A percentile compares a stretch with the other conserved stretches of the same genome.
phyloP scores from a whole-genome alignment of 1,140 invertebrate species.

The Camponotus floridanus region DNA sequence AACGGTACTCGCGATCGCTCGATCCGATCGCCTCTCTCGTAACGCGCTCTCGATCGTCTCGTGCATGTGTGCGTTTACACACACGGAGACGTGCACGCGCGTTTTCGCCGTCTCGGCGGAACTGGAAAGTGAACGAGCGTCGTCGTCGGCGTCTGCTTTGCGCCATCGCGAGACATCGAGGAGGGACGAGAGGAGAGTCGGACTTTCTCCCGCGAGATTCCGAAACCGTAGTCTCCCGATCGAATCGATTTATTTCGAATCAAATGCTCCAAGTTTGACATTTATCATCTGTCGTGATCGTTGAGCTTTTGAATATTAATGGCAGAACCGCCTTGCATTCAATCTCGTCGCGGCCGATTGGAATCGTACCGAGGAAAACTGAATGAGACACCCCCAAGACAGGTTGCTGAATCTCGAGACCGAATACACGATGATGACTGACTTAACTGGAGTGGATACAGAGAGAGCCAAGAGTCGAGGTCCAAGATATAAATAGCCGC shows the following conservation, averaged over 20 bases:
- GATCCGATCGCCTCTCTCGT: slow-evolving; percentile 48
- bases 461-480: slow-evolving; percentile 65
- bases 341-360: not conserved
- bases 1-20: slow-evolving; percentile 67
- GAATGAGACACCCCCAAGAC: slow-evolving; percentile 70
- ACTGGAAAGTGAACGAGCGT: slow-evolving; percentile 72
- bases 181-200: slow-evolving; percentile 29
- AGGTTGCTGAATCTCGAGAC: slow-evolving; percentile 63
- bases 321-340: not conserved
- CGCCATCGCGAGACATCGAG: slow-evolving; percentile 7
- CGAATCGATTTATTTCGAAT: not conserved
- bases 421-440: slow-evolving; percentile 74
- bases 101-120: slow-evolving; percentile 64
- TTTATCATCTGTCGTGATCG: not conserved
- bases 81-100: not conserved
- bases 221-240: slow-evolving; percentile 42
- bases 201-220: slow-evolving; percentile 67
- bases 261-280: not conserved
- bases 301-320: not conserved
- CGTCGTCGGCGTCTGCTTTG: slow-evolving; percentile 43
- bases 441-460: slow-evolving; percentile 78
- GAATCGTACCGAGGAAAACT: slow-evolving; percentile 39
- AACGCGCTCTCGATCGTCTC: slow-evolving; percentile 45
- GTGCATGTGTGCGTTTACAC: not conserved
- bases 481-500: slow-evolving; percentile 79